These are phyloP conservation scores for Cydia splendana DNA, from an alignment of 1,140 invertebrate genomes.

Conservation along the genomic window DNA sequence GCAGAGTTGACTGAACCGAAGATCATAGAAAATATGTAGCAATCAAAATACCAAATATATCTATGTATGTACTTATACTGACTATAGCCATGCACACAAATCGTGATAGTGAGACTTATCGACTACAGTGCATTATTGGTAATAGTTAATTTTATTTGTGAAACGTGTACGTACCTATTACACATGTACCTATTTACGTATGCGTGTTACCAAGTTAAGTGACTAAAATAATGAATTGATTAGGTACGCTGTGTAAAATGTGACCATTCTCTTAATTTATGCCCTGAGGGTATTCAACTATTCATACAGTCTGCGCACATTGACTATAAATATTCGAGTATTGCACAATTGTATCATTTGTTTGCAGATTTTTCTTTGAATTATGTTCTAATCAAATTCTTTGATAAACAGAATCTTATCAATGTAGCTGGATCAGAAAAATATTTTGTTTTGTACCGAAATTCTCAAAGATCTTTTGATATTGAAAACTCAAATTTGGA, in stretches of 20 bases:
- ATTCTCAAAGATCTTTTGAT: background rate
- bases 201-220: background rate
- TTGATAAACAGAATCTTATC: conserved; percentile 6
- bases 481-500: background rate
- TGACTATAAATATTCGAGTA: background rate
- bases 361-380: background rate
- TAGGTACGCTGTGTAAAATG: background rate
- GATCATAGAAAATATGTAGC: conserved; percentile 26
- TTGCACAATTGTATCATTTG: background rate
- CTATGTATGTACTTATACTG: no score
- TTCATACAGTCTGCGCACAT: background rate
- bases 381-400: background rate
- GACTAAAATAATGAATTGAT: background rate
- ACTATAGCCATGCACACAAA: background rate
- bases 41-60: background rate
- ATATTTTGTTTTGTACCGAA: background rate
- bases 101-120: background rate
- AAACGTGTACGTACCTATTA: background rate
- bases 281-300: background rate
- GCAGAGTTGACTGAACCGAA: conserved; percentile 54
- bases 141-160: background rate
- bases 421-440: background rate
- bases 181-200: background rate
- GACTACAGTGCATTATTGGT: background rate
- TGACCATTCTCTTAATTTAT: conserved; percentile 5